Base-by-base conservation (phyloP, 1,140 invertebrate species). In the Cylas formicarius region DNA sequence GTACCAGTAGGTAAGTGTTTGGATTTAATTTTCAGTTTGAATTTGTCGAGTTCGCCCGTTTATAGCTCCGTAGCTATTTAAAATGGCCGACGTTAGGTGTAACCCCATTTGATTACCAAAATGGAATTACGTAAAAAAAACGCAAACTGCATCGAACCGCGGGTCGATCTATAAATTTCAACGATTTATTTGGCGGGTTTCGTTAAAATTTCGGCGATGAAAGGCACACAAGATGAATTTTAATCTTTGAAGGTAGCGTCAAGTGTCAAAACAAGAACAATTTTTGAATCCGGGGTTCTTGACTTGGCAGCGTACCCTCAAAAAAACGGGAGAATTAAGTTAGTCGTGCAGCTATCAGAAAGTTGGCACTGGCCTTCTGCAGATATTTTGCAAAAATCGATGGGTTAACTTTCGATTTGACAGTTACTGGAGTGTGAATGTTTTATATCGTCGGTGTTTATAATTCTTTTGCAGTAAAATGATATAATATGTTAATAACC, bases 71-170 rank as follows among this genome's bases (percentile, higher is more conserved):
- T 31, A 26, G 31, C 22, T 27, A 26, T 9, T 41, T 31, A 53
- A 48, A 44, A 53, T 53, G 51, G 51, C 51, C 39, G 51, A 37
- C 29, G 11, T 17, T 53, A 53, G 51, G 51, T 53, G 51, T 53
- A 50, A 44, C 51, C 51, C 20, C 26, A 22, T 44, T 41, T 26
- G 23, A 42, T 32, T 20, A 10, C n/a, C 11, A 16, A 13, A 17
- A 32, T 19, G 13, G 10, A 33, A 16, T n/a, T 14, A 40, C 29
- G n/a, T 31, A 32, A 14, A 11, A 32, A 6, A 13, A 32, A 8
- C 17, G 11, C 7, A 16, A 32, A 32, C 7, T 13, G 17, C 17
- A 8, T 32, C 29, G 17, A 32, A 32, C 17, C 5, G 17, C 11
- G 5, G 11, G 29, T 32, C 29, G 10, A 14, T 27, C 29, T 20